A percentile compares a stretch with the other conserved stretches of the same genome.
These are phyloP conservation scores for Delichon dasypus DNA, from an alignment of 2,797 vertebrate species.

Conservation along the genomic window DNA sequence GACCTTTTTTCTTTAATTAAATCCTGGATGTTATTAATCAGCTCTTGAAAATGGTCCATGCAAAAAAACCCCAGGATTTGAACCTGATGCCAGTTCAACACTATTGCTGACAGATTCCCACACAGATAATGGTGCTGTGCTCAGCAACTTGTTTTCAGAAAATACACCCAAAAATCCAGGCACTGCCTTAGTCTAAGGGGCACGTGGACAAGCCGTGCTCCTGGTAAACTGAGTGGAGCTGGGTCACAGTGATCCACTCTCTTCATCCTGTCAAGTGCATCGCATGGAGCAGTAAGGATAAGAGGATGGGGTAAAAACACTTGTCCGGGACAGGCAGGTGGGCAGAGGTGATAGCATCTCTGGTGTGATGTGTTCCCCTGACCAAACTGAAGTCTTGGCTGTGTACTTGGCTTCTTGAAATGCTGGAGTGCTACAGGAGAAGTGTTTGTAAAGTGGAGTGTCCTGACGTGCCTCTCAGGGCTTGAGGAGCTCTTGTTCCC, in stretches of 20 bases:
- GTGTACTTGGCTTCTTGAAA: background rate
- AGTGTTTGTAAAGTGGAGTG: background rate
- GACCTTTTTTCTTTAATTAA: background rate
- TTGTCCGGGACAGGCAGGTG: background rate
- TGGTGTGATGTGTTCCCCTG: fast-evolving
- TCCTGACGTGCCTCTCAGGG: background rate
- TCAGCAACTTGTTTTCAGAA: background rate
- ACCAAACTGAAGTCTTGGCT: background rate
- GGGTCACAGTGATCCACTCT: background rate
- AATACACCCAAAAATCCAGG: background rate
- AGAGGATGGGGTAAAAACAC: background rate
- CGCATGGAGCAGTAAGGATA: background rate
- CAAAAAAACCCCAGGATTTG: background rate
- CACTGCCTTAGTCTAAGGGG: background rate
- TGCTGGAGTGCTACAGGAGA: background rate
- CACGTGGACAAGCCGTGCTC: background rate
- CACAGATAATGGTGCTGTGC: background rate
- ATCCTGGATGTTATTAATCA: background rate
- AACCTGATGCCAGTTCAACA: background rate
- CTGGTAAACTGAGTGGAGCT: background rate
- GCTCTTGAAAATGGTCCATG: background rate
- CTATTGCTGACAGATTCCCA: background rate
- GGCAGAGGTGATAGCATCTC: background rate
- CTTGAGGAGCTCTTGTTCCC: background rate
- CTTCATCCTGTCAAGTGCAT: background rate